Base-by-base conservation (phyloP, 2,888 invertebrate species). In the Frankliniella intonsa region DNA sequence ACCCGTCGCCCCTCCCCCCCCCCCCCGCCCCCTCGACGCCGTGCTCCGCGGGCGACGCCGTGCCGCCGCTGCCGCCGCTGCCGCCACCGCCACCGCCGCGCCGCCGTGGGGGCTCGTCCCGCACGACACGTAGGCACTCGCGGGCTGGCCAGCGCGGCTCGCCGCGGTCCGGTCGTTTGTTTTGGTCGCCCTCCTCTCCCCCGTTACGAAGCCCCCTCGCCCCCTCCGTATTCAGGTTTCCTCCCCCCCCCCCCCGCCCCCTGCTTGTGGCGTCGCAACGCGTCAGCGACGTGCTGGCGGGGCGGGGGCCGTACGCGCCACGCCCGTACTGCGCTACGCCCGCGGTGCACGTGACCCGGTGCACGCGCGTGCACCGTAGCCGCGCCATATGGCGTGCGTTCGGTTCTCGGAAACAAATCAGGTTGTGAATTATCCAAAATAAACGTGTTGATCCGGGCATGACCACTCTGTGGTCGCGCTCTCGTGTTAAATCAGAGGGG, bases 131-230 rank as follows among this genome's bases (percentile, higher is more conserved):
- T 38, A 38, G 38, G 38, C 38, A 38, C 65, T 65, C 8, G 11
- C 22, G 69, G 69, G 2, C 9, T n/a, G 69, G 69, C 51, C 51
- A 17, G 55, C 25, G 69, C 69, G 69, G 69, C 69, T 76, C 69
- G 69, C 25, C 69, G 22, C 69, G 69, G 69, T 22, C 22, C 25
- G 69, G 69, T 25, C 69, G 69, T 25, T 76, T 76, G 69, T 76
- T 76, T 76, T 76, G 69, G 25, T 76, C 11, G 12, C 62, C 55
- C 17, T n/a, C 55, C 17, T 62, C 62, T 17, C 17, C 62, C 38
- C 38, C 38, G 38, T 38, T 38, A 3, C 38, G 5, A 38, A 38
- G 38, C 3, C 38, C 38, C 38, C 5, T 38, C 38, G n/a, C n/a
- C 38, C 38, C 38, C 38, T 38, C 38, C 38, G 38, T 38, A 38